A percentile compares a stretch with the other conserved stretches of the same genome.
phyloP scores from a whole-genome alignment of 2,797 vertebrate genomes.

The Uromys caudimaculatus region DNA sequence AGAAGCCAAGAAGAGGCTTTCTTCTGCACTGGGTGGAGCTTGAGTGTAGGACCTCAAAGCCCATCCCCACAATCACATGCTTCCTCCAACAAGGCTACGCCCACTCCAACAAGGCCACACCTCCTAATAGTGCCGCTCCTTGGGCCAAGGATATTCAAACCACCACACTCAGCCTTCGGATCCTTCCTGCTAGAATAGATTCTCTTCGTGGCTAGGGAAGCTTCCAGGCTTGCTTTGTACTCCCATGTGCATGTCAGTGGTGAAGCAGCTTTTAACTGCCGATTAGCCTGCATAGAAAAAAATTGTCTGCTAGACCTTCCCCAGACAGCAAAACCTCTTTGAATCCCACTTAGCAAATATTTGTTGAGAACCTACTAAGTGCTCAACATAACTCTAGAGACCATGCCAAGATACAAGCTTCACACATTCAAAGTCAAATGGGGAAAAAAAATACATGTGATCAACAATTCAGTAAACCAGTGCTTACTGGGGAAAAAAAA shows the following conservation, averaged over 20 bases:
- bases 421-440: not conserved
- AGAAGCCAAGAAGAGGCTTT: not conserved
- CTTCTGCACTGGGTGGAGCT: not conserved
- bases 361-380: constrained; percentile 15
- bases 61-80: not conserved
- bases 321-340: not conserved
- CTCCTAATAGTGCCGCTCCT: no score
- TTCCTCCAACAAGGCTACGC: no score
- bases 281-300: not conserved
- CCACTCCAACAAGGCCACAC: no score
- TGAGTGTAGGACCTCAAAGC: not conserved
- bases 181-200: not conserved
- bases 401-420: not conserved
- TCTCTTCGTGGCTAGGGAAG: not conserved
- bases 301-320: not conserved
- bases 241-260: not conserved
- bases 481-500: not conserved
- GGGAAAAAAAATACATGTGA: not conserved
- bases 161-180: not conserved
- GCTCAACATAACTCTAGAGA: not conserved
- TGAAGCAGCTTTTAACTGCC: not conserved
- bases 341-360: constrained; percentile 27
- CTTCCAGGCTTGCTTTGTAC: not conserved
- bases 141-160: no score
- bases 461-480: not conserved